Evolutionary conservation across 2,113 vertebrate species (phyloP).

Genomic region (Rhea americana): DNA sequence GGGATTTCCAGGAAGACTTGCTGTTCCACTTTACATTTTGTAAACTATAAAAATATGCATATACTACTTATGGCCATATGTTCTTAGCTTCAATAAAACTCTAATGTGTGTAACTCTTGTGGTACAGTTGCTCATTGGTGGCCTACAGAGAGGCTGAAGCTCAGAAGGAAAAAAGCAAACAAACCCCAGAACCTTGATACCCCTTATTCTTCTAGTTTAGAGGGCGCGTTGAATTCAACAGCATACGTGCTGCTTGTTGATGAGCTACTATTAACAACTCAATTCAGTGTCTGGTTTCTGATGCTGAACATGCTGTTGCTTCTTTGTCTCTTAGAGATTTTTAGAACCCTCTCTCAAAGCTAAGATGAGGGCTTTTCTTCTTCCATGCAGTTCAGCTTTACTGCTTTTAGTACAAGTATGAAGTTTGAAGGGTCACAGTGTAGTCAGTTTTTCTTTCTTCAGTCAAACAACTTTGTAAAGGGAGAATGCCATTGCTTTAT

Average conservation of each 20-base stretch:
- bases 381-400: background rate
- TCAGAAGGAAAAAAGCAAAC: background rate
- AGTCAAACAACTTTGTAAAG: rapidly evolving
- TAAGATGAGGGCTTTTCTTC: rapidly evolving
- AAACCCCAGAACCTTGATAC: rapidly evolving
- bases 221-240: background rate
- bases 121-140: background rate
- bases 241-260: rapidly evolving
- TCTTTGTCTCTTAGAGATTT: background rate
- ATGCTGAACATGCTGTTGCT: rapidly evolving
- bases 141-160: background rate
- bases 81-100: rapidly evolving
- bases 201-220: background rate
- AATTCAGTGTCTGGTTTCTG: rapidly evolving
- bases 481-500: background rate
- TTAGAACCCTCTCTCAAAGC: rapidly evolving
- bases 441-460: too few species aligned
- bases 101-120: rapidly evolving
- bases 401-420: background rate
- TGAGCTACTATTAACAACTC: rapidly evolving
- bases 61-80: rapidly evolving
- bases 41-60: rapidly evolving
- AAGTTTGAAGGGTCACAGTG: background rate
- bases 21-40: rapidly evolving
- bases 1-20: background rate